A percentile compares a stretch with the other conserved stretches of the same genome.
phyloP scores from a whole-genome alignment of 2,888 invertebrate genomes.

The Euspilapteryx auroguttella region DNA sequence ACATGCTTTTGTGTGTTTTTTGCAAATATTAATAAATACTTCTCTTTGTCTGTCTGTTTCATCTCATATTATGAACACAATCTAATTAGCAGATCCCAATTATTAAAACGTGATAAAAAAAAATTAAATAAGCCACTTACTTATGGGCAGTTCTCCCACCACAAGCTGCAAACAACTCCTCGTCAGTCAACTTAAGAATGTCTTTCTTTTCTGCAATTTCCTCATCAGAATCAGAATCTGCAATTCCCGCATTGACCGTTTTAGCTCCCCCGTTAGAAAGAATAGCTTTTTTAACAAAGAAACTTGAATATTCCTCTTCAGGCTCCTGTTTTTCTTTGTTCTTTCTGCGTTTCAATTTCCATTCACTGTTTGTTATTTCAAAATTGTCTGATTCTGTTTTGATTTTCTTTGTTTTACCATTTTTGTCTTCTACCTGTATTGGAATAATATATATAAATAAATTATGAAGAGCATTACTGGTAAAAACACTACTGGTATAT shows the following conservation, averaged over 20 bases:
- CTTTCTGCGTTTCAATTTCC: slow-evolving; percentile 28
- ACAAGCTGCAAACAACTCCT: slow-evolving; percentile 78
- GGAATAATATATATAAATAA: not conserved
- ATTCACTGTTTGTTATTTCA: slow-evolving; percentile 37
- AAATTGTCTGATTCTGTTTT: slow-evolving; percentile 30
- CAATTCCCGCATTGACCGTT: slow-evolving; percentile 19
- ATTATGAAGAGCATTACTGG: no score
- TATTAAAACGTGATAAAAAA: slow-evolving; percentile 2
- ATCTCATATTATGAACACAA: no score
- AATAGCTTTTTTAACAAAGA: slow-evolving; percentile 35
- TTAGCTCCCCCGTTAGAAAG: slow-evolving; percentile 27
- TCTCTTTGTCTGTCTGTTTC: no score
- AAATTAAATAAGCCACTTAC: no score
- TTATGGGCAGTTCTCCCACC: slow-evolving; percentile 84
- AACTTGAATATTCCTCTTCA: slow-evolving; percentile 28
- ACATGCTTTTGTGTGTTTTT: no score
- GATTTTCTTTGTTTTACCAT: slow-evolving; percentile 42
- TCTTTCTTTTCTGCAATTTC: slow-evolving; percentile 17
- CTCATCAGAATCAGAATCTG: slow-evolving; percentile 17
- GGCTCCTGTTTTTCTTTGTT: slow-evolving; percentile 9
- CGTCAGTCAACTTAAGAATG: slow-evolving; percentile 65
- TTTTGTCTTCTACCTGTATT: slow-evolving; percentile 33
- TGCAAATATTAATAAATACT: no score
- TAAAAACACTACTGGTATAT: no score
- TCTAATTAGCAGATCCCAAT: no score